Conservation (phyloP, 2,888 invertebrate genomes). For the Brachypterus glaber region DNA sequence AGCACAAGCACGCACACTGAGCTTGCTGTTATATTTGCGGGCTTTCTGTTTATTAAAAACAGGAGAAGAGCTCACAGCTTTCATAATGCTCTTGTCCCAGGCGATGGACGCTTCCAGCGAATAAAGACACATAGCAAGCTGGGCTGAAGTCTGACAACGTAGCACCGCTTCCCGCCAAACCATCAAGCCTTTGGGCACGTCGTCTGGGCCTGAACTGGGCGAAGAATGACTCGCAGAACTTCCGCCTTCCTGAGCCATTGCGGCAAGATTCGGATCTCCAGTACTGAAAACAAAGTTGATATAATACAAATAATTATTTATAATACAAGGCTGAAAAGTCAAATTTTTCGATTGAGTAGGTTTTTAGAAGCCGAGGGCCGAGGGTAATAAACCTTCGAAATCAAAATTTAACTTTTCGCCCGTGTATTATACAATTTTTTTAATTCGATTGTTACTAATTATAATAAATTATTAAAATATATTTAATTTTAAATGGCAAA, state of each 20-base stretch:
- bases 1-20: slow-evolving; percentile 43
- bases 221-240: slow-evolving; percentile 16
- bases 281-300: slow-evolving; percentile 37
- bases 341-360: too few species aligned
- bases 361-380: too few species aligned
- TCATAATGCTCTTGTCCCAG: slow-evolving; percentile 99
- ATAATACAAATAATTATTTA: too few species aligned
- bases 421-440: too few species aligned
- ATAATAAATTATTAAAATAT: too few species aligned
- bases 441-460: too few species aligned
- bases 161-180: slow-evolving; percentile 86
- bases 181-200: slow-evolving; percentile 66
- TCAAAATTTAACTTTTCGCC: too few species aligned
- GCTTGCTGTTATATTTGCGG: slow-evolving; percentile 44
- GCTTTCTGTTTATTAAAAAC: slow-evolving; percentile 41
- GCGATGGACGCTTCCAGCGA: slow-evolving; percentile 88
- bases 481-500: background rate
- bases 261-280: slow-evolving; percentile 54
- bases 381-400: too few species aligned
- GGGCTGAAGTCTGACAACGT: slow-evolving; percentile 77
- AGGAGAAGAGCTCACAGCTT: slow-evolving; percentile 72
- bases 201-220: slow-evolving; percentile 34
- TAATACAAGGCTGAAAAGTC: too few species aligned
- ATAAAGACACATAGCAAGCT: slow-evolving; percentile 81
- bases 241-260: slow-evolving; percentile 41